Percentiles rank a stretch among this genome's conserved stretches.
These are phyloP conservation scores for Catalaphyllia jardinei DNA, from an alignment of 64 coral and sea anemone genomes.

Conservation along the genomic window DNA sequence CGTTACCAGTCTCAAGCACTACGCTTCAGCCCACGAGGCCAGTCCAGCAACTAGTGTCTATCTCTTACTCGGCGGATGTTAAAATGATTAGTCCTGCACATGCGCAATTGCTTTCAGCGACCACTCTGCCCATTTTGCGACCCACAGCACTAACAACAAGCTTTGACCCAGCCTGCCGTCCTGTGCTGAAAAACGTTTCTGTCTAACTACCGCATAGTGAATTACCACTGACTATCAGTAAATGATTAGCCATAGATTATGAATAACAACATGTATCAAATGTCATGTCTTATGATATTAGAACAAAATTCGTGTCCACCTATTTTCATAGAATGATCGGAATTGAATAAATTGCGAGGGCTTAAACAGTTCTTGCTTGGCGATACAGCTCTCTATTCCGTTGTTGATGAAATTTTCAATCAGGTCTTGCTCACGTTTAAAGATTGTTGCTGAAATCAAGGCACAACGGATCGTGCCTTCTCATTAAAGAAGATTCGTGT, in stretches of 20 bases:
- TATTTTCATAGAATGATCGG: too few relatives aligned
- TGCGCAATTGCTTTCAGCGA: conserved; percentile 22
- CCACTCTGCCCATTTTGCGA: not conserved
- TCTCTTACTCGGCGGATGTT: conserved; percentile 31
- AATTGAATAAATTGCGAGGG: too few relatives aligned
- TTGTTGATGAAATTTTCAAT: too few relatives aligned
- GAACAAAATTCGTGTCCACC: too few relatives aligned
- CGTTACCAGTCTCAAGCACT: not conserved
- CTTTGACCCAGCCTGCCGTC: conserved; percentile 1
- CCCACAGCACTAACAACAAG: not conserved
- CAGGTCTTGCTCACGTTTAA: too few relatives aligned
- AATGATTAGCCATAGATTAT: too few relatives aligned
- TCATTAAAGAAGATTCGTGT: not conserved
- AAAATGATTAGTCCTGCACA: conserved; percentile 39
- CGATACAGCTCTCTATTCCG: too few relatives aligned
- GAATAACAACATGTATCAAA: too few relatives aligned
- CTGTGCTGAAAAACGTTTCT: not conserved
- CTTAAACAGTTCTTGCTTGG: too few relatives aligned
- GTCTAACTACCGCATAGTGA: not conserved
- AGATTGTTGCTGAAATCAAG: too few relatives aligned
- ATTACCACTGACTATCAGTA: not conserved
- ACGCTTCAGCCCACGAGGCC: conserved; percentile 7
- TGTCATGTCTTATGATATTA: too few relatives aligned
- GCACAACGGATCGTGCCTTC: too few relatives aligned
- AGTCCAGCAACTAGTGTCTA: not conserved